Evolutionary conservation across 2,888 invertebrate genomes (phyloP), one percentile per base, ranked within the genome.

Genomic region (Argyresthia goedartella): DNA sequence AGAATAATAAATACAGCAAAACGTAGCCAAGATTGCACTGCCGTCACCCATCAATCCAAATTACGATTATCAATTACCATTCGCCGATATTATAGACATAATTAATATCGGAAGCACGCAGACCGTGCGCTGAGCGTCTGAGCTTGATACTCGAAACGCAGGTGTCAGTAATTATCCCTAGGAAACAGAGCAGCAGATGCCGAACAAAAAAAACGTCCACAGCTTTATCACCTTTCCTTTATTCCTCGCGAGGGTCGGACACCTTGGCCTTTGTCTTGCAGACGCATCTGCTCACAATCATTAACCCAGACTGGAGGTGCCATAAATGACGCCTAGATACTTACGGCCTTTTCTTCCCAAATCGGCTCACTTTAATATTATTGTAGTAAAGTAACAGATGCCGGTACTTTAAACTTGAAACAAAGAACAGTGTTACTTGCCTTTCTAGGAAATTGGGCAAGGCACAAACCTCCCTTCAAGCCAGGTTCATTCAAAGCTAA

Each of bases 261-360:
- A 61, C 60, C 65, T 66, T 59, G 61, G 57, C 36, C 25, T 47
- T 47, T 47, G 41, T 42, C 50, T 59, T 45, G 45, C 50, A 43
- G 49, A 48, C 52, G 64, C 82, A 84, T 72, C 81, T 82, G 82
- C 73, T 71, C 66, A 66, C 60, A 11, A 39, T 39, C 39, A 60
- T 33, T 33, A 25, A 25, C 50, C 43, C 44, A 9, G 14, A 25
- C 39, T 25, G 60, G 55, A 70, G 70, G 73, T 73, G 78, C 76
- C 76, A 71, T 76, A 74, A 77, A 78, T 68, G 74, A 79, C 73
- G 70, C 70, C 58, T 66, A 60, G 59, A 61, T 3, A 49, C 64
- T 69, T 70, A 71, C 73, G 65, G 72, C 73, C 53, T 52, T 52
- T 71, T 45, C n/a, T 65, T 67, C 69, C 69, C 41, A 41, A 11